Base-by-base conservation (phyloP, 2,113 vertebrate genomes). In the Pygoscelis adeliae region DNA sequence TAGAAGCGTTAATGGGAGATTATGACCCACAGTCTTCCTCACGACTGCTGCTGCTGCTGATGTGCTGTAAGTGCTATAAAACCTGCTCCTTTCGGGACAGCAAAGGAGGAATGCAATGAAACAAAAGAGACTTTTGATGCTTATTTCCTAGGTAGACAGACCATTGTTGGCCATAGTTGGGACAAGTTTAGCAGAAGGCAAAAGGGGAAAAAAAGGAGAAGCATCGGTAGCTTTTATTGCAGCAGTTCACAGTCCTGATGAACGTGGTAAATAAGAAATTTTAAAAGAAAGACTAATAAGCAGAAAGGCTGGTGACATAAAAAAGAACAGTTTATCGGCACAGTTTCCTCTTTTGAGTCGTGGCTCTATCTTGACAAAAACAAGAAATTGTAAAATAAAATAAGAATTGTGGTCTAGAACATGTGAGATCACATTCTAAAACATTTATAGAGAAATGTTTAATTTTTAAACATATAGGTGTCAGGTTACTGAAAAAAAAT, bases 181-280 rank as follows among this genome's bases (percentile, higher is more conserved):
- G 83, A 67, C 23, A 5, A 5, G 55, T 50, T 20, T 67, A 87
- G 32, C 44, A 91, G 72, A 81, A 87, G 34, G 62, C 15, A 71
- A 83, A 79, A 81, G 12, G 22, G 70, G 49, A 61, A 44, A 36
- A 67, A 69, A 38, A 52, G 10, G 36, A 74, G 69, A 76, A 96
- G 94, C 81, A 95, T 50, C 65, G 95, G 70, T 62, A 90, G 74
- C 53, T 95, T 91, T 96, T 91, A 92, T 83, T 94, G 70, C 25
- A 53, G 78, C 52, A 69, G 44, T 49, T 91, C 42, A 21, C 47
- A 46, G 65, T 49, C 49, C 62, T 90, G 78, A 40, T 91, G 56
- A 56, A 94, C 19, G 46, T 25, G 12, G 38, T 62, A 93, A 91
- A 95, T 59, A 86, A 55, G 13, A 65, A 91, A 80, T 77, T 85